Percentiles rank a stretch among this genome's conserved stretches.
Evolutionary conservation across 2,888 invertebrate species (phyloP).

Genomic region (Hyposoter dolosus): DNA sequence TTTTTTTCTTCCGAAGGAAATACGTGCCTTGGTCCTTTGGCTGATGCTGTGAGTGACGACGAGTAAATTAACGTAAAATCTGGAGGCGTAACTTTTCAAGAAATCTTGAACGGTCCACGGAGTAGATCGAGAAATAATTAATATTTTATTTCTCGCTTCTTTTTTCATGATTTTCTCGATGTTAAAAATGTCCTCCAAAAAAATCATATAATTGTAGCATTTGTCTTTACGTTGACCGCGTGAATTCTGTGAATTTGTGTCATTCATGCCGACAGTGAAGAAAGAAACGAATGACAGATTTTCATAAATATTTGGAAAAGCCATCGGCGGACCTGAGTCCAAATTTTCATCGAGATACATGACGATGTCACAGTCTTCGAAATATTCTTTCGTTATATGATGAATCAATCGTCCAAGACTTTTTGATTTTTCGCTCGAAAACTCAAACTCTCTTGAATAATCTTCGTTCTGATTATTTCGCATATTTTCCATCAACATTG

Average conservation of each 20-base stretch:
- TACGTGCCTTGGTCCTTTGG: conserved; percentile 74
- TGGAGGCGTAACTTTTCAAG: conserved; percentile 87
- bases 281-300: conserved; percentile 43
- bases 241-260: background rate
- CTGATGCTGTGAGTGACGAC: conserved; percentile 89
- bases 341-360: conserved; percentile 87
- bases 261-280: conserved; percentile 22
- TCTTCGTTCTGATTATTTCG: conserved; percentile 9
- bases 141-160: conserved; percentile 88
- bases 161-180: conserved; percentile 87
- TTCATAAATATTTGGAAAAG: conserved; percentile 46
- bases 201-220: conserved; percentile 89
- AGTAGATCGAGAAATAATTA: conserved; percentile 89
- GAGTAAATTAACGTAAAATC: conserved; percentile 89
- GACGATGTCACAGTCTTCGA: conserved; percentile 88
- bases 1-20: background rate
- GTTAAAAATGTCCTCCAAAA: conserved; percentile 88
- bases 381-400: conserved; percentile 87
- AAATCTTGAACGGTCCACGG: conserved; percentile 92
- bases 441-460: background rate
- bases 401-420: conserved; percentile 87
- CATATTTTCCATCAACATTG: conserved; percentile 8
- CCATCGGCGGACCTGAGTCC: background rate
- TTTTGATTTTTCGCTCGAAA: conserved; percentile 41
- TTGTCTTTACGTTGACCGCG: conserved; percentile 74